Conservation (phyloP, 2,113 vertebrate genomes). For the Andinoacara biseriatus region DNA sequence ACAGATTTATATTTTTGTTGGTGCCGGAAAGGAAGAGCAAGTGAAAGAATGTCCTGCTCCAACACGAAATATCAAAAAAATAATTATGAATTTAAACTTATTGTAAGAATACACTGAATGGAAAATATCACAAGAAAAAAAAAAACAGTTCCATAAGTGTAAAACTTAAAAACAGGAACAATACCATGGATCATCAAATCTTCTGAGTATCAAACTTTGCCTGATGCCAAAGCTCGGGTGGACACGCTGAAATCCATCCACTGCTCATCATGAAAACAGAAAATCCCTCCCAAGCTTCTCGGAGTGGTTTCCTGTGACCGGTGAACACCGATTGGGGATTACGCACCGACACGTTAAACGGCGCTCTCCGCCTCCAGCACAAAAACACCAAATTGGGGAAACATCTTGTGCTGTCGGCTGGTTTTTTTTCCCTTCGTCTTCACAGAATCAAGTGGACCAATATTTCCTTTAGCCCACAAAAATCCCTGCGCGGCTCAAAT, state of each 20-base stretch:
- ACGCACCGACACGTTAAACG: accelerated
- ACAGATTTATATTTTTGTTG: neutral
- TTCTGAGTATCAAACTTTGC: neutral
- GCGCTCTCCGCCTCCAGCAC: neutral
- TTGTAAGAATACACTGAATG: neutral
- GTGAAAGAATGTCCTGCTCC: neutral
- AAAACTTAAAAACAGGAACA: neutral
- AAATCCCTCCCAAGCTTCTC: neutral
- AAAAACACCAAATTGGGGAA: too few species aligned
- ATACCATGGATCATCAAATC: neutral
- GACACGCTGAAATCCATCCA: neutral
- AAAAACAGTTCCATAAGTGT: accelerated
- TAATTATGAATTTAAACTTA: accelerated
- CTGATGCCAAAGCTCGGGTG: too few species aligned
- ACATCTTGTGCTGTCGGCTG: too few species aligned
- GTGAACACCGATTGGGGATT: neutral
- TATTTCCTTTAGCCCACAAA: neutral
- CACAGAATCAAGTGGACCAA: too few species aligned
- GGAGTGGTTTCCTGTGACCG: neutral
- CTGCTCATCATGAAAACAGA: neutral
- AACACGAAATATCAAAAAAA: neutral
- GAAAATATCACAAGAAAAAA: accelerated
- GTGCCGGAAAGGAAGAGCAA: neutral
- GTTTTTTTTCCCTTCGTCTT: too few species aligned
- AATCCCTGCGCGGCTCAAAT: neutral